Percentiles rank a stretch among this genome's conserved stretches.
These are phyloP conservation scores for Nymphalis polychloros DNA, from an alignment of 2,888 invertebrate species.

Conservation along the genomic window DNA sequence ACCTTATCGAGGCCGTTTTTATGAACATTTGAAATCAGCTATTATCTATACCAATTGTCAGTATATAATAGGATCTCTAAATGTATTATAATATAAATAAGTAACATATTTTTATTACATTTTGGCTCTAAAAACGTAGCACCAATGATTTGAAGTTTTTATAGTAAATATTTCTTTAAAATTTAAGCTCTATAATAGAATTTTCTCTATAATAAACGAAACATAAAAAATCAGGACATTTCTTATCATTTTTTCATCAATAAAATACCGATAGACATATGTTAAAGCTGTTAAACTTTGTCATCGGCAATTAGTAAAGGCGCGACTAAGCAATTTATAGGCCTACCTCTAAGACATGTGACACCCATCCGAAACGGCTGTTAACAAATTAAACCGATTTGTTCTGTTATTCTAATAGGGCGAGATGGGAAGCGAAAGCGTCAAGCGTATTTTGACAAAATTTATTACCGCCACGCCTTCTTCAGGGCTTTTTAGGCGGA, in stretches of 20 bases:
- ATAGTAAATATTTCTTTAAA: no score
- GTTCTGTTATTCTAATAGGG: conserved; percentile 81
- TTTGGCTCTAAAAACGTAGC: no score
- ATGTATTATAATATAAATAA: no score
- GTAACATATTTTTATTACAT: no score
- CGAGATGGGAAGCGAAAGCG: conserved; percentile 77
- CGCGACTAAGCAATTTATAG: conserved; percentile 72
- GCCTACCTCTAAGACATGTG: conserved; percentile 71
- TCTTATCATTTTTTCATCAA: conserved; percentile 40
- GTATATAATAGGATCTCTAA: no score
- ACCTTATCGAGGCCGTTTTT: no score
- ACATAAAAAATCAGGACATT: neutral
- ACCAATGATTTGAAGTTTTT: no score
- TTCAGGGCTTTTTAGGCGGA: conserved; percentile 69
- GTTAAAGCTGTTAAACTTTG: conserved; percentile 74
- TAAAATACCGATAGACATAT: conserved; percentile 68
- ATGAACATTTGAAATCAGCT: no score
- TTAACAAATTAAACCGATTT: conserved; percentile 81
- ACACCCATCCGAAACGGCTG: conserved; percentile 76
- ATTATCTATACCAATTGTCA: no score
- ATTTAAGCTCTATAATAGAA: neutral
- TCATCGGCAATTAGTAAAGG: conserved; percentile 78
- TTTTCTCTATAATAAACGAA: neutral
- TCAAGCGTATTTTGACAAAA: conserved; percentile 79
- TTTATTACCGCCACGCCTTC: conserved; percentile 81